Evolutionary conservation across 2,888 invertebrate species (phyloP).

Genomic region (Apantesis nais): DNA sequence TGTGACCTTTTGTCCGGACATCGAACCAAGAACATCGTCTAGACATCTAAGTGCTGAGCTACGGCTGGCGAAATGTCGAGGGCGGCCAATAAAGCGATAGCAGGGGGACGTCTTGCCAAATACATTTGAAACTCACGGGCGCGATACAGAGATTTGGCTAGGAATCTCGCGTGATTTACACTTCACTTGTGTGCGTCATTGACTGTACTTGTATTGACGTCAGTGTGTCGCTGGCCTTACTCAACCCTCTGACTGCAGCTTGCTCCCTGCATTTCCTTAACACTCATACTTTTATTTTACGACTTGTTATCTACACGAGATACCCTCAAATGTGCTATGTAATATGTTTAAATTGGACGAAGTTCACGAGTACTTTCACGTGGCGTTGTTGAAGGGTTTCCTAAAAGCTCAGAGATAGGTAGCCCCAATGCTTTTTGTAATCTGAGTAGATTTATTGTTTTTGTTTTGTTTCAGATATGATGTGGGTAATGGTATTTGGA

Average conservation of each 20-base stretch:
- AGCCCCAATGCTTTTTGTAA: slow-evolving; percentile 10
- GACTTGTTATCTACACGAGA: slow-evolving; percentile 68
- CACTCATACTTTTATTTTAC: slow-evolving; percentile 70
- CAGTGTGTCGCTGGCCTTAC: slow-evolving; percentile 41
- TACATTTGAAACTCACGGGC: slow-evolving; percentile 33
- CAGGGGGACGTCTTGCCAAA: slow-evolving; percentile 40
- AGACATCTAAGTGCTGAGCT: slow-evolving; percentile 69
- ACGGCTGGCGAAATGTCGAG: slow-evolving; percentile 52
- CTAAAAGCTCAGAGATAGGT: slow-evolving; percentile 29
- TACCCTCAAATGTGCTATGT: slow-evolving; percentile 69
- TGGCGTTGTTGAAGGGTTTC: slow-evolving; percentile 42
- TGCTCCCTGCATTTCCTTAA: slow-evolving; percentile 49
- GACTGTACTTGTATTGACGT: slow-evolving; percentile 37
- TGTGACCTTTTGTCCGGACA: slow-evolving; percentile 79
- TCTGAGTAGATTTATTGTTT: slow-evolving; percentile 13
- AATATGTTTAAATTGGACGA: slow-evolving; percentile 61
- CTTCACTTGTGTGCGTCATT: slow-evolving; percentile 13
- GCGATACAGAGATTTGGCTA: slow-evolving; percentile 38
- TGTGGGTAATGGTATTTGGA: slow-evolving; percentile 2
- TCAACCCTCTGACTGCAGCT: slow-evolving; percentile 54
- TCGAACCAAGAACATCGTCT: slow-evolving; percentile 71
- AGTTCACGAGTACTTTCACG: slow-evolving; percentile 52
- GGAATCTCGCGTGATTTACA: slow-evolving; percentile 30
- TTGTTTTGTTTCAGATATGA: slow-evolving; percentile 44
- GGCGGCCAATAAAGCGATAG: slow-evolving; percentile 46